phyloP scores from a whole-genome alignment of 2,113 vertebrate genomes.

The Pholis gunnellus region DNA sequence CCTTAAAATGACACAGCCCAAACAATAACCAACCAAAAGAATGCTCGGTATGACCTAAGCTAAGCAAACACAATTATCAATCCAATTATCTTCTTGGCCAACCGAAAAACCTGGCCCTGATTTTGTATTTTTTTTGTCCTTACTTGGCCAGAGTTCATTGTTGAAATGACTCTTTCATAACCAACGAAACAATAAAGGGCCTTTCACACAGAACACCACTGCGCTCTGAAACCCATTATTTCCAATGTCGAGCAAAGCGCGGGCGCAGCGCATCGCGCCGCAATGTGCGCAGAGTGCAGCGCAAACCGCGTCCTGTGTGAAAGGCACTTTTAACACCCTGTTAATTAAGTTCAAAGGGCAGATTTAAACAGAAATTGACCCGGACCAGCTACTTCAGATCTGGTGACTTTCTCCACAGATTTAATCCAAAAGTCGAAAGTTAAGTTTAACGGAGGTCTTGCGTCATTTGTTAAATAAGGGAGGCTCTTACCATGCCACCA shows the following conservation, averaged over 20 bases:
- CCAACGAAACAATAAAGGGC: not conserved
- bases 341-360: not conserved
- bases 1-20: not conserved
- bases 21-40: not conserved
- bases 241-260: too few species aligned
- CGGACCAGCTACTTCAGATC: not conserved
- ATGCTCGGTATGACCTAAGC: not conserved
- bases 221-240: not conserved
- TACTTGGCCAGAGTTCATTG: not conserved
- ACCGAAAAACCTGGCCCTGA: not conserved
- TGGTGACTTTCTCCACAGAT: not conserved
- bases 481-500: not conserved
- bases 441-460: not conserved
- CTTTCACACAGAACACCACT: not conserved
- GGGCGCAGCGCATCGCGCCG: not conserved
- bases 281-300: too few species aligned
- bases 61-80: slow-evolving; percentile 3
- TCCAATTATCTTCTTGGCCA: not conserved
- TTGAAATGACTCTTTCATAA: not conserved
- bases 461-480: not conserved
- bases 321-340: not conserved
- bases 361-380: slow-evolving; percentile 10
- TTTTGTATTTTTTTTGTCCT: not conserved
- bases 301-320: not conserved
- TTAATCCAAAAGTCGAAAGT: slow-evolving; percentile 9